Evolutionary conservation across 2,888 invertebrate genomes (phyloP), one percentile per base, ranked within the genome.

Genomic region (Ecliptopera silaceata): DNA sequence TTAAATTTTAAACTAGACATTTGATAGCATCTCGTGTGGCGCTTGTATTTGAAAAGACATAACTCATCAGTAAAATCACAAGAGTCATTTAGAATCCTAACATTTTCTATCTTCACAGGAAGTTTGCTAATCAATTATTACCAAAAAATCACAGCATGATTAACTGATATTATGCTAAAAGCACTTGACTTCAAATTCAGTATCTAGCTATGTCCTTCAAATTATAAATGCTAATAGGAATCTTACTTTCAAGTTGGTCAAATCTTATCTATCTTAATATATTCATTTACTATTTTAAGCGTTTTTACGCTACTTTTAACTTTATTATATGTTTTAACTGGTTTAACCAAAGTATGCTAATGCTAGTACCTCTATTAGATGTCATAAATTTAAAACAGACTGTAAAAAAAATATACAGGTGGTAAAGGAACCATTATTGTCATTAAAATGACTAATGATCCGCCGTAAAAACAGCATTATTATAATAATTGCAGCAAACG

Each of bases 401-500:
- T 20, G 38, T 56, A 50, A 56, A 62, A n/a, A n/a, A 34, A 13
- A 13, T 34, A 34, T 34, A 34, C 34, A 12, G 34, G 13, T 34
- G 5, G 13, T 34, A 5, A 12, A 26, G 10, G 4, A 34, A 45
- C 52, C 56, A 58, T 26, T 58, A 52, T 54, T 53, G 36, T 61
- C 59, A 57, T 63, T 59, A 64, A 56, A 56, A 45, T 26, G 12
- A 49, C 41, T 52, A 59, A 56, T 61, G 61, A 51, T 41, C 41
- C 55, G 56, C 53, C 43, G 22, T 59, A 57, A 63, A 64, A 59
- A 58, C 31, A 31, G 39, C 41, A 42, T 34, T 53, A 58, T 59
- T 62, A 62, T 38, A 58, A 59, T 65, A 63, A 65, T 65, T 59
- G 49, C 56, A 36, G 50, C 54, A 42, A 44, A 43, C 76, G 71